These are phyloP conservation scores for Mus pahari DNA, from an alignment of 2,113 vertebrate species.

Conservation along the genomic window DNA sequence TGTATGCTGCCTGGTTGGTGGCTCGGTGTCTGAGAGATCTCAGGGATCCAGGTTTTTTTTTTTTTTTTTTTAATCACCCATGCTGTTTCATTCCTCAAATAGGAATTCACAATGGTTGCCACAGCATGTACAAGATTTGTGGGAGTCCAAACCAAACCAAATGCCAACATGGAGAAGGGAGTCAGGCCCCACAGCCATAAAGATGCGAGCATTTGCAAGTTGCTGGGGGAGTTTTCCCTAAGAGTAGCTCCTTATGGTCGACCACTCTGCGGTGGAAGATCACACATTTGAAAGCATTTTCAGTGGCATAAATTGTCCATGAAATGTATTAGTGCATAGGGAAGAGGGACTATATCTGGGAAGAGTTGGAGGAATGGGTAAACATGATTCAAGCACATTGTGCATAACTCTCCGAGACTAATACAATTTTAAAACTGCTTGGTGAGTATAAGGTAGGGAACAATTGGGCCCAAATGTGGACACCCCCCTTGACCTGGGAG, in stretches of 20 bases:
- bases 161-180: not conserved
- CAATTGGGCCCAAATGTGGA: not conserved
- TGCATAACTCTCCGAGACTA: not conserved
- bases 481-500: not conserved
- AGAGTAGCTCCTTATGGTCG: not conserved
- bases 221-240: not conserved
- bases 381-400: not conserved
- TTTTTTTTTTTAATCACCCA: not conserved
- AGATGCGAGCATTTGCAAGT: not conserved
- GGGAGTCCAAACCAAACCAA: not conserved
- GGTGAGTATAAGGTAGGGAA: not conserved
- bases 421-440: not conserved
- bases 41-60: too few relatives aligned
- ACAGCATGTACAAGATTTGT: too few relatives aligned
- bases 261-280: not conserved
- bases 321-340: not conserved
- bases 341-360: not conserved
- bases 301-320: not conserved
- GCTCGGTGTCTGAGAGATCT: too few relatives aligned
- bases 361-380: not conserved
- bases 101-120: not conserved
- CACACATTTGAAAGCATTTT: not conserved
- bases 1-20: too few relatives aligned
- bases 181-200: not conserved
- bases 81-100: not conserved